Base-by-base conservation (phyloP, 2,888 invertebrate genomes). In the Gymnocheta viridis region DNA sequence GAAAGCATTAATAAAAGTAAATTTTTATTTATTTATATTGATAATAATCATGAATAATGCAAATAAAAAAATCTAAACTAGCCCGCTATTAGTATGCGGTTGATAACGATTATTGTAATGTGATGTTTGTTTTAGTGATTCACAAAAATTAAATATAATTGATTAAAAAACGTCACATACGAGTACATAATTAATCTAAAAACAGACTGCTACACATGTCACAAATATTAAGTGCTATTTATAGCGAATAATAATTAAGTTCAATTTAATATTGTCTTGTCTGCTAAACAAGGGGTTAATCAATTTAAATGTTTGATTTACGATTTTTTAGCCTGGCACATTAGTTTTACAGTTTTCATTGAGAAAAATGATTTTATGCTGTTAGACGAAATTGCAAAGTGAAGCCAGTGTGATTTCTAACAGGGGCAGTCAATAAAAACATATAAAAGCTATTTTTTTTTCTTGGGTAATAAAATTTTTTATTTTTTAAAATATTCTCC, bases 91-190 rank as follows among this genome's bases (percentile, higher is more conserved):
- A 9, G 19, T 44, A 19, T 22, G 32, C 35, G 60, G 12, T 5
- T 72, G 17, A 60, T 60, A 49, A 69, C n/a, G 54, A 35, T 24
- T 51, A 24, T 47, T 47, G 38, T 12, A 4, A 1, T n/a, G 14
- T 41, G 9, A n/a, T 14, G 41, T 14, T 14, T 41, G 10, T n/a
- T n/a, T n/a, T n/a, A n/a, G n/a, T 73, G 14, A 6, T 49, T 60
- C 4, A 54, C 35, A 41, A 7, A 10, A 32, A 32, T 32, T 3
- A 7, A 29, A 72, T 29, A 27, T 19, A 51, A 14, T 35, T 62
- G 17, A 49, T 49, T 14, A 32, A 47, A 73, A 38, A 47, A 73
- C 58, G 44, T 58, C 58, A 60, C 22, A 47, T 0, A 14, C 4
- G n/a, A n/a, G n/a, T n/a, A n/a, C n/a, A n/a, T n/a, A n/a, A n/a